Evolutionary conservation across 2,888 invertebrate species (phyloP), one percentile per base, ranked within the genome.

Genomic region (Harmothoe impar): DNA sequence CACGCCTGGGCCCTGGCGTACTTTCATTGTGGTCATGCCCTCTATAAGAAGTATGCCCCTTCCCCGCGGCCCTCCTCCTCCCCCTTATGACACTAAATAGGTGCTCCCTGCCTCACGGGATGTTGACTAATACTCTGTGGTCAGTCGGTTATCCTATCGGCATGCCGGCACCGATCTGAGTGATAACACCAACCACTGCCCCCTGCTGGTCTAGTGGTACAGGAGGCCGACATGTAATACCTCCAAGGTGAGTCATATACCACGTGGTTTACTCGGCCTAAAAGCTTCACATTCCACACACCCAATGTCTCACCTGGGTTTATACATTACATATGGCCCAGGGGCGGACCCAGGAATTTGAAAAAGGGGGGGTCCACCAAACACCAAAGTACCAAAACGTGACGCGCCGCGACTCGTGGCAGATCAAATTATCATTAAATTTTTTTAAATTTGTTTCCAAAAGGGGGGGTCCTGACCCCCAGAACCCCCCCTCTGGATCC

Each of bases 51-150:
- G 10, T 43, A 10, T 43, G 29, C 72, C 72, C 72, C 72, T 25
- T 25, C 72, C 72, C 72, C 72, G 5, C 29, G n/a, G 15, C 72
- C 29, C 72, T 25, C 72, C 72, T 29, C 72, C 72, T 25, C 20
- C 62, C 62, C 12, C 7, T 20, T 62, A 5, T 12, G 23, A 12
- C 7, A 62, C n/a, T n/a, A 62, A 62, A 62, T 62, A 15, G 20
- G n/a, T 15, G n/a, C 3, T n/a, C 62, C 62, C n/a, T 20, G n/a
- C n/a, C 62, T 62, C 72, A 29, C 72, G 25, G 72, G 72, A 72
- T 72, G 72, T 12, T 72, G 72, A 72, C 72, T 72, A 72, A 72
- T 72, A 72, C 72, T 72, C 72, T 72, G 72, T 72, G 72, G 72
- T 72, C 72, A 72, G 25, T n/a, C 72, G 0, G 72, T 72, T 72